phyloP scores from a whole-genome alignment of 1,140 invertebrate species.

The Drosophila quadrilineata region DNA sequence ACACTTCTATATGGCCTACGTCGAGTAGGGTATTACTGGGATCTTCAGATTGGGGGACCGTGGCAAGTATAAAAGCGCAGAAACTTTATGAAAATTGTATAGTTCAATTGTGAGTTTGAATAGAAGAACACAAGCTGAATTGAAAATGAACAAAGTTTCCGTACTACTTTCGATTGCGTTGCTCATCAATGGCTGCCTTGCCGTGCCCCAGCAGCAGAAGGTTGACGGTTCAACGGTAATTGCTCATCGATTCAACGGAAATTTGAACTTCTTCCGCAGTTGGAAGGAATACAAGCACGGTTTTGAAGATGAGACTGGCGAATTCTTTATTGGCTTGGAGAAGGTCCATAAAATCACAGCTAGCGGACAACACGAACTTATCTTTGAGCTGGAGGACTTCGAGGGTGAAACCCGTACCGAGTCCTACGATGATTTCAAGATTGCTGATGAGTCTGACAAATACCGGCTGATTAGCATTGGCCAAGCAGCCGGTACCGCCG shows the following conservation, averaged over 20 bases:
- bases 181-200: not conserved
- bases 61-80: not conserved
- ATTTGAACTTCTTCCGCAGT: constrained; percentile 83
- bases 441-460: constrained; percentile 84
- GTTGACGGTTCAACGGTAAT: constrained; percentile 83
- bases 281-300: constrained; percentile 85
- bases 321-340: constrained; percentile 85
- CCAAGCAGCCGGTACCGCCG: constrained; percentile 85
- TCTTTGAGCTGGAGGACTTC: constrained; percentile 85
- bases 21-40: not conserved
- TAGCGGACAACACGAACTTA: constrained; percentile 83
- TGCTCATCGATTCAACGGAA: constrained; percentile 84
- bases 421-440: constrained; percentile 84
- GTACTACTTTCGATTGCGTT: not conserved
- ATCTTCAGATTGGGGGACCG: no score
- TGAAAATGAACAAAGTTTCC: not conserved
- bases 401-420: constrained; percentile 82
- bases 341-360: constrained; percentile 83
- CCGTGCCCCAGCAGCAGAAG: not conserved
- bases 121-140: no score
- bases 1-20: not conserved
- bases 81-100: not conserved
- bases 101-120: no score
- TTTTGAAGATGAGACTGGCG: constrained; percentile 84
- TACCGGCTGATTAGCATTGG: constrained; percentile 85